Evolutionary conservation across 1,140 invertebrate genomes (phyloP).

Genomic region (Lepidostoma basale): DNA sequence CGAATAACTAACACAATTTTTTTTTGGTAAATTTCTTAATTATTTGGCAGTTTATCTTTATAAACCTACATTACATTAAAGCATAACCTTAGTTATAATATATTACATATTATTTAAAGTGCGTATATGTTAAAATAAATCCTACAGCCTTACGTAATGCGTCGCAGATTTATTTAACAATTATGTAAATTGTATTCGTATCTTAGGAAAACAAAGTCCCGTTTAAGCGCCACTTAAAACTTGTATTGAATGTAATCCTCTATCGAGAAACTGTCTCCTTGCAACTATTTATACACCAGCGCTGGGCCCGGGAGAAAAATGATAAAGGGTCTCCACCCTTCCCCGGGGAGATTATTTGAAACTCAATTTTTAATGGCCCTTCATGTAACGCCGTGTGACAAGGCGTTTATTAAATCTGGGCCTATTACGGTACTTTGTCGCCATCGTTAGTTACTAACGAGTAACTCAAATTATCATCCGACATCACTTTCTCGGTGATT

Average conservation of each 20-base stretch:
- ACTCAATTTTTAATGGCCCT: slow-evolving; percentile 21
- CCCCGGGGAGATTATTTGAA: not conserved
- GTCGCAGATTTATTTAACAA: too few relatives aligned
- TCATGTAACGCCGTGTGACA: slow-evolving; percentile 18
- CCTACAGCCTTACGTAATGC: too few relatives aligned
- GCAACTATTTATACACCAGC: slow-evolving; percentile 13
- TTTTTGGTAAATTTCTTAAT: too few relatives aligned
- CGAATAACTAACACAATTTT: too few relatives aligned
- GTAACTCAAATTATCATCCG: not conserved
- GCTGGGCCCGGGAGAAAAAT: not conserved
- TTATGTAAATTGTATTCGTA: too few relatives aligned
- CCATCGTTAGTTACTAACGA: not conserved
- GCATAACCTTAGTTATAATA: too few relatives aligned
- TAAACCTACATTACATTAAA: too few relatives aligned
- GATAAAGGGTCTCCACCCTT: slow-evolving; percentile 10
- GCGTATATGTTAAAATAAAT: too few relatives aligned
- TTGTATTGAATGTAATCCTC: not conserved
- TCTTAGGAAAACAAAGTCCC: too few relatives aligned
- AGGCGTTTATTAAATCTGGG: slow-evolving; percentile 24
- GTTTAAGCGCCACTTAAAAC: not conserved
- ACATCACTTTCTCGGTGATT: not conserved
- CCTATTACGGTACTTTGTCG: slow-evolving; percentile 18
- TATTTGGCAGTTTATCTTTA: too few relatives aligned
- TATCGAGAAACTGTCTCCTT: slow-evolving; percentile 2
- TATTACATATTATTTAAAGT: too few relatives aligned